These are phyloP conservation scores for Molothrus ater DNA, from an alignment of 2,797 vertebrate species.

Conservation along the genomic window DNA sequence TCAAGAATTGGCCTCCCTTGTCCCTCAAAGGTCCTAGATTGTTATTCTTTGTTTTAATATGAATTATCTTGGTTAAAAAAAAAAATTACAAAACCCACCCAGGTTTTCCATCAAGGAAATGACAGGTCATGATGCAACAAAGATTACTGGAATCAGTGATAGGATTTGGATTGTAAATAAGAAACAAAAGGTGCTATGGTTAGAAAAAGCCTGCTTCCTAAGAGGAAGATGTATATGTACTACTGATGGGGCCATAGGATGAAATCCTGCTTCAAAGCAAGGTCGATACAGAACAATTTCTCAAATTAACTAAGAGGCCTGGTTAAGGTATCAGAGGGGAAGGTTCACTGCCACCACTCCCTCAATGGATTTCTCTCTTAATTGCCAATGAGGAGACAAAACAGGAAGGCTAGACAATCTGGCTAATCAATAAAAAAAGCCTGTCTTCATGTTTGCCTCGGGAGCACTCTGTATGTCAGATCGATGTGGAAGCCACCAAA, in stretches of 20 bases:
- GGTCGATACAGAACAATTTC: conserved; percentile 57
- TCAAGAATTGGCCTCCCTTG: background rate
- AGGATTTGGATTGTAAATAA: conserved; percentile 76
- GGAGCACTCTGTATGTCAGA: conserved; percentile 22
- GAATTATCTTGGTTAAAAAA: conserved; percentile 50
- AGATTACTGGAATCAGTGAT: conserved; percentile 75
- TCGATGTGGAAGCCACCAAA: conserved; percentile 31
- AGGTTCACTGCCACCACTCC: conserved; percentile 44
- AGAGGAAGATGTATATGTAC: conserved; percentile 38
- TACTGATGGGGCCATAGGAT: conserved; percentile 31
- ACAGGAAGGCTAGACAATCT: conserved; percentile 20
- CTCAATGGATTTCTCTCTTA: conserved; percentile 44
- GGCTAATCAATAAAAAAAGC: conserved; percentile 37
- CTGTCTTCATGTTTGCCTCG: conserved; percentile 52
- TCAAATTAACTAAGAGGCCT: conserved; percentile 67
- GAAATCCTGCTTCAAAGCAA: conserved; percentile 48
- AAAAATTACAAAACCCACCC: background rate
- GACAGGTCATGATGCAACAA: conserved; percentile 60
- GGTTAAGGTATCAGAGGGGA: conserved; percentile 62
- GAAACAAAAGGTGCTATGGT: conserved; percentile 56
- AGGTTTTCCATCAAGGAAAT: conserved; percentile 53
- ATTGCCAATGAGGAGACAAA: conserved; percentile 49
- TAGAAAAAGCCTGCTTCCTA: conserved; percentile 55
- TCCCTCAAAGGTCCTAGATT: background rate
- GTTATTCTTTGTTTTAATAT: conserved; percentile 62